Base-by-base conservation (phyloP, 2,113 vertebrate species). In the Elanus axillaris region DNA sequence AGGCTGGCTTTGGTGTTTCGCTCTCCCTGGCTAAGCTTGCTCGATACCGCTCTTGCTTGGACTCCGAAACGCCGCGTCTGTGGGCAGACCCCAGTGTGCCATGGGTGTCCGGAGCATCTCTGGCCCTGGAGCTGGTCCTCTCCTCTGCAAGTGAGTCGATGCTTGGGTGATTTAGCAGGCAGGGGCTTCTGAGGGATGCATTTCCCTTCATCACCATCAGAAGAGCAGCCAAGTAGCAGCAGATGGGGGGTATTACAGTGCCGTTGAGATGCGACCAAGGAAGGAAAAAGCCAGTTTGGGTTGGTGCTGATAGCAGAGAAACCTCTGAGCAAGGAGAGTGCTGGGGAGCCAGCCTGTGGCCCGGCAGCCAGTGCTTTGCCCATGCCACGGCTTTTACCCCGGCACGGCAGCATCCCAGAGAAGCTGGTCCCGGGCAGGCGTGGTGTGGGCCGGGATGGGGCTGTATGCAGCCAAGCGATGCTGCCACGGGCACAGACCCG, bases 1-100 rank as follows among this genome's bases (percentile, higher is more conserved):
- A 21, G 62, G 67, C 25, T 34, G 52, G 14, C 16, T 19, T 6
- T 1, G 1, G 32, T 40, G 94, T 10, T 45, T 25, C n/a, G 32
- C 76, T 52, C 16, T 87, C 29, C 36, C 22, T 31, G 86, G 40
- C 45, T 52, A 5, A 38, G 43, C 47, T 32, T 42, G 27, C 23
- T 74, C 0, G 0, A 6, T n/a, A 4, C 11, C 7, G 40, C 22
- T 73, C 38, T 38, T 9, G n/a, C 48, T 50, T 3, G 2, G 23
- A 17, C 22, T 56, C 23, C 47, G 5, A 8, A 9, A 31, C 7
- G 29, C 38, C 3, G 2, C 0, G 2, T n/a, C 78, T 36, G 59
- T 6, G 40, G 81, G 38, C 60, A 52, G 43, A 53, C 6, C 42
- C 47, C 23, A 1, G 23, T 0, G 22, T 18, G n/a, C 48, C 4